Percentiles rank a stretch among this genome's conserved stretches.
phyloP scores from a whole-genome alignment of 2,797 vertebrate species.

The Loris lydekkerianus region DNA sequence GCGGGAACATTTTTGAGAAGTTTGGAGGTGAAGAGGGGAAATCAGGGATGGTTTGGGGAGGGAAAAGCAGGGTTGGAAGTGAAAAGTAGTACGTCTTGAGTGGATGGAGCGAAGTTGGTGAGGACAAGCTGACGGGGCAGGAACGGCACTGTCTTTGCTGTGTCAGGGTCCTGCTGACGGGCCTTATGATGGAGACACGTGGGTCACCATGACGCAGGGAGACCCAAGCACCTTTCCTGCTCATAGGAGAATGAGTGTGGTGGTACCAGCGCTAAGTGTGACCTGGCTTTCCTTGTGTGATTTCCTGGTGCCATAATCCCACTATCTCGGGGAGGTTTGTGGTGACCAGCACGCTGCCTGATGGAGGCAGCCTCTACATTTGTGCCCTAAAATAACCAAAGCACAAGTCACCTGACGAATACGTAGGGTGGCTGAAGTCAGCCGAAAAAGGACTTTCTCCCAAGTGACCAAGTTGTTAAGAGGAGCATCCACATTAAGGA shows the following conservation, averaged over 20 bases:
- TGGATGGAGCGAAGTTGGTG: rapidly evolving
- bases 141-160: background rate
- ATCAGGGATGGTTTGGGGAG: rapidly evolving
- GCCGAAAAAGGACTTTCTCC: too few species aligned
- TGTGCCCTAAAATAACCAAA: background rate
- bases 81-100: rapidly evolving
- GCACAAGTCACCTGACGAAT: background rate
- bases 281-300: rapidly evolving
- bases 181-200: rapidly evolving
- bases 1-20: rapidly evolving
- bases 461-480: rapidly evolving
- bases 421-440: rapidly evolving
- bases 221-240: rapidly evolving
- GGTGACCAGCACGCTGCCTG: rapidly evolving
- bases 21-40: background rate
- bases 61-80: background rate
- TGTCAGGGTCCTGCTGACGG: background rate
- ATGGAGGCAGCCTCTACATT: rapidly evolving
- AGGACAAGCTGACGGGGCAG: rapidly evolving
- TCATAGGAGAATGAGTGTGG: rapidly evolving
- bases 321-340: rapidly evolving
- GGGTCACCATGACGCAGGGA: rapidly evolving
- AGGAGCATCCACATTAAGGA: rapidly evolving
- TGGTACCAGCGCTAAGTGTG: rapidly evolving
- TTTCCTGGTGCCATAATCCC: background rate